Base-by-base conservation (phyloP, 1,140 invertebrate species). In the Drosophila murphyi region DNA sequence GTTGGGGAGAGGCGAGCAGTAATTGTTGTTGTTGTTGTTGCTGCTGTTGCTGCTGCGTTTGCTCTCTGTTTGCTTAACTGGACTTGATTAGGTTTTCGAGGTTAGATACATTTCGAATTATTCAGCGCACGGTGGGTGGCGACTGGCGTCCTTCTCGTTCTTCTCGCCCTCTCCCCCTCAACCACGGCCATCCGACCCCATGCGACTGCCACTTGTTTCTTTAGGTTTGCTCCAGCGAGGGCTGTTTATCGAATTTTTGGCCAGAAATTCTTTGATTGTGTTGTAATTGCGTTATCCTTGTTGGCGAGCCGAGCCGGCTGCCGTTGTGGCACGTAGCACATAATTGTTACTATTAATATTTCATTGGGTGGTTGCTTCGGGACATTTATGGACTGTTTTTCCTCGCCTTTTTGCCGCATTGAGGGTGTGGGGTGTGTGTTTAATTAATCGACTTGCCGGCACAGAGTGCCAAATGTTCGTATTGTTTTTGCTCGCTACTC, bases 271-370 rank as follows among this genome's bases (percentile, higher is more conserved):
- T 82, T 87, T 82, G 83, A 87, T 87, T 87, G 82, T 73, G 68
- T 69, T 87, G 82, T 87, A 87, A 87, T 87, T 87, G 79, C 68
- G 76, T 87, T 86, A 82, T 54, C 55, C 70, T 72, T 59, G 78
- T 68, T 71, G 75, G 63, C 48, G 62, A 63, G 76, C 63, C 78
- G 67, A n/a, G 71, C 68, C 4, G 20, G 12, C 39, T 45, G 28
- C 64, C 60, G 50, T 56, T 69, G 64, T 52, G 67, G 68, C 73
- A 76, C 73, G 82, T 86, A 87, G 71, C 79, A 87, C 72, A 82
- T 87, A 87, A 87, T 87, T 87, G 82, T 87, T 72, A 88, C 72
- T 78, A 82, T 87, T 87, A 87, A 87, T 87, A 87, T 87, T 87
- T 87, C 74, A 87, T 87, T 87, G 82, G 82, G 72, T 72, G 83